Percentiles rank a stretch among this genome's conserved stretches.
Evolutionary conservation across 2,888 invertebrate species (phyloP).

Genomic region (Ochlodes sylvanus): DNA sequence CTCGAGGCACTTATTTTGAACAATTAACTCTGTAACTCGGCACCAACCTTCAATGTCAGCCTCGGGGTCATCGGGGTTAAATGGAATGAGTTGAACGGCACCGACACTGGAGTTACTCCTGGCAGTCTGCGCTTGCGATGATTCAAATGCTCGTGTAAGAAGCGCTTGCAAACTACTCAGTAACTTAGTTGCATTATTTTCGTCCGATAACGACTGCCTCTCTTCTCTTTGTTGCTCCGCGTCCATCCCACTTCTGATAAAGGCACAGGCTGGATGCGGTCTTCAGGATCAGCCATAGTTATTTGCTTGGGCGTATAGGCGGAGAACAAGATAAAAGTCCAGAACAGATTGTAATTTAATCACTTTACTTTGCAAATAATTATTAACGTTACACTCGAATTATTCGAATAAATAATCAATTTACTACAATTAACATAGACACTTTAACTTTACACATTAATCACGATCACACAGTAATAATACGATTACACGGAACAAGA

Average conservation of each 20-base stretch:
- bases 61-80: constrained; percentile 40
- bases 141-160: constrained; percentile 11
- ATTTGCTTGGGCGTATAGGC: constrained; percentile 15
- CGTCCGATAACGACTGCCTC: constrained; percentile 11
- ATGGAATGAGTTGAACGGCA: constrained; percentile 31
- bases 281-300: constrained; percentile 8
- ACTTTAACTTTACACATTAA: not conserved
- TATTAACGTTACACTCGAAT: not conserved
- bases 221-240: constrained; percentile 13
- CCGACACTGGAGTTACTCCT: not conserved
- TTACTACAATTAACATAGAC: no score
- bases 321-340: constrained; percentile 14
- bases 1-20: constrained; percentile 26
- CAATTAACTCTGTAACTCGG: constrained; percentile 34
- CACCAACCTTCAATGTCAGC: constrained; percentile 44
- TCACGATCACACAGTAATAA: no score
- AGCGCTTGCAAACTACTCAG: constrained; percentile 7
- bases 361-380: not conserved
- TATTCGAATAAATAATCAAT: no score
- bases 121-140: constrained; percentile 1
- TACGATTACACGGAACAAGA: no score
- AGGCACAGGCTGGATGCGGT: not conserved
- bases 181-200: constrained; percentile 2
- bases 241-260: constrained; percentile 7
- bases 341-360: not conserved